phyloP scores from a whole-genome alignment of 2,797 vertebrate genomes.

The Acrocephalus scirpaceus region DNA sequence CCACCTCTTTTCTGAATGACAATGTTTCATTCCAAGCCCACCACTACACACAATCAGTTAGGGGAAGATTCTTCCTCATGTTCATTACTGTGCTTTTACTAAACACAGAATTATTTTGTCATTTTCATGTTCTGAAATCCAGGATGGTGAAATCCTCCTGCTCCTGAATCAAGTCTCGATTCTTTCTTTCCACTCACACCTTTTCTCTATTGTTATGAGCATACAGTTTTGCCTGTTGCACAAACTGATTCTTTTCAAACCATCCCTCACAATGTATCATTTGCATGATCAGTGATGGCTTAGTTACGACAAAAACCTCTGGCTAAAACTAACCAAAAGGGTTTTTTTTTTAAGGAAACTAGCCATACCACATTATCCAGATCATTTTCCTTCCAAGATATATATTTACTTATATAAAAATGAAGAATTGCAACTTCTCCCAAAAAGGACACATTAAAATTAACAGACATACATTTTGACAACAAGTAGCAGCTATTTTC shows the following conservation, averaged over 20 bases:
- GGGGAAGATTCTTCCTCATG: neutral
- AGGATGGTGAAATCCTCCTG: neutral
- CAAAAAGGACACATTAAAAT: neutral
- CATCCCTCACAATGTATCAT: neutral
- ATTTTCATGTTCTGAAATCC: neutral
- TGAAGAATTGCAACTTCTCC: neutral
- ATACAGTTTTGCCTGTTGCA: neutral
- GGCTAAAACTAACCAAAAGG: neutral
- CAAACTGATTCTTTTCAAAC: neutral
- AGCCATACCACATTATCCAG: neutral
- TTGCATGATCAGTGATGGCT: neutral
- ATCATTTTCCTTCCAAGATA: neutral
- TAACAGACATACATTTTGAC: neutral
- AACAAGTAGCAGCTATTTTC: neutral
- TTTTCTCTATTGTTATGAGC: neutral
- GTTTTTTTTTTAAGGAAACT: rapidly evolving
- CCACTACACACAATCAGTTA: neutral
- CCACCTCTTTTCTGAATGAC: neutral
- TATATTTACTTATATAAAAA: neutral
- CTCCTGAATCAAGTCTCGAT: neutral
- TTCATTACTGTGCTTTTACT: neutral
- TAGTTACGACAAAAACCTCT: neutral
- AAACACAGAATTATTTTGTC: neutral
- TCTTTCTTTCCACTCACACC: neutral
- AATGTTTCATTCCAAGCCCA: neutral